These are phyloP conservation scores for Palythoa caribaeorum DNA, from an alignment of 92 coral and sea anemone species.

Conservation along the genomic window DNA sequence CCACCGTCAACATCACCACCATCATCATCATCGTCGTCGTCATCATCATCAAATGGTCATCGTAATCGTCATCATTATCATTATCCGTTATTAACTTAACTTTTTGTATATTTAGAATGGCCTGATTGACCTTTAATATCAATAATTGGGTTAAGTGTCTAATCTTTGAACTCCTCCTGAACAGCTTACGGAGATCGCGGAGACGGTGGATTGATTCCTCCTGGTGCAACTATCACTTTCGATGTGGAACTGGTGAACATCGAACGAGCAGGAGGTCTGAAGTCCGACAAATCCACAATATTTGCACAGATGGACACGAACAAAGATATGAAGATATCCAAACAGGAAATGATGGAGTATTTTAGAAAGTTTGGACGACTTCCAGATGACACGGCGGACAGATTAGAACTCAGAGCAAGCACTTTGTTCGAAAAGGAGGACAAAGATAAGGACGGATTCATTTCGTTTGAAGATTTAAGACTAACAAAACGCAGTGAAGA, in stretches of 20 bases:
- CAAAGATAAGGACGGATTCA: constrained; percentile 31
- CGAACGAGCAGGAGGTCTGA: constrained; percentile 24
- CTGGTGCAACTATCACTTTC: constrained; percentile 29
- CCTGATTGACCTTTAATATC: too few species aligned
- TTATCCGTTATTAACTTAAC: too few species aligned
- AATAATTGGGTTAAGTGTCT: neutral
- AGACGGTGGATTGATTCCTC: constrained; percentile 42
- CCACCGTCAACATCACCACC: too few species aligned
- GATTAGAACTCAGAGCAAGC: neutral
- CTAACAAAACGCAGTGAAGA: constrained; percentile 22
- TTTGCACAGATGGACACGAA: constrained; percentile 24
- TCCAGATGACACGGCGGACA: constrained; percentile 16
- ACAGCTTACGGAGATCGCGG: constrained; percentile 48
- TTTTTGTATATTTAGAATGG: too few species aligned
- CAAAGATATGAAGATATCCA: constrained; percentile 34
- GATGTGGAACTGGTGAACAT: constrained; percentile 31
- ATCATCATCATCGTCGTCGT: too few species aligned
- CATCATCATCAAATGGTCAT: too few species aligned
- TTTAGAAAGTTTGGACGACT: constrained; percentile 13
- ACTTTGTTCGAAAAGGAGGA: constrained; percentile 33
- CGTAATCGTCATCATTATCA: too few species aligned
- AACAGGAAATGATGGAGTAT: constrained; percentile 27
- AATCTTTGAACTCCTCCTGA: neutral
- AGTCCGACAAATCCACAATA: neutral
- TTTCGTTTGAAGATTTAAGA: constrained; percentile 23